Evolutionary conservation across 2,888 invertebrate species (phyloP).

Genomic region (Embidobia sp.): DNA sequence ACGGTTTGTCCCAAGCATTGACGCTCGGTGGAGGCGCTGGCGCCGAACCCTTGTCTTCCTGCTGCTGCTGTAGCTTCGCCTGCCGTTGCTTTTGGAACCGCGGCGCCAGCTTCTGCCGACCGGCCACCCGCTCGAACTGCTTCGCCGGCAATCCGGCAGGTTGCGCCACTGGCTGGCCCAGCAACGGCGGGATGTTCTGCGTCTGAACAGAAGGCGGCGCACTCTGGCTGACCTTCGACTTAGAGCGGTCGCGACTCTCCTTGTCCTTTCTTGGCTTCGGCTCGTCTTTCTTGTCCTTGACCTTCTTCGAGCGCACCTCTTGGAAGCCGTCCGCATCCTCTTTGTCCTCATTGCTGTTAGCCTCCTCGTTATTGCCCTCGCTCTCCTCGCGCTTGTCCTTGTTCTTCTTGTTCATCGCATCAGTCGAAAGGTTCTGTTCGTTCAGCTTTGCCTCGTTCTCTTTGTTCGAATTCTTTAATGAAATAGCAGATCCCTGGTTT

Average conservation of each 20-base stretch:
- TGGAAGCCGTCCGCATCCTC: constrained; percentile 85
- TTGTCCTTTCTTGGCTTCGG: constrained; percentile 75
- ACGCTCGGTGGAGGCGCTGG: constrained; percentile 87
- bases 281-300: constrained; percentile 84
- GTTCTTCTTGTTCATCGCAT: constrained; percentile 82
- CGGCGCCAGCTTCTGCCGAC: constrained; percentile 87
- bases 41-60: constrained; percentile 74
- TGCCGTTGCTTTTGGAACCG: constrained; percentile 89
- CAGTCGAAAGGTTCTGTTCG: constrained; percentile 83
- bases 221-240: constrained; percentile 75
- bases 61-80: constrained; percentile 82
- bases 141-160: constrained; percentile 80
- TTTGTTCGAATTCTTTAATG: constrained; percentile 73
- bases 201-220: constrained; percentile 77
- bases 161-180: constrained; percentile 81
- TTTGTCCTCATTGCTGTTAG: constrained; percentile 76
- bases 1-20: constrained; percentile 94
- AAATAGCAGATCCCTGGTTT: constrained; percentile 68
- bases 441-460: constrained; percentile 82
- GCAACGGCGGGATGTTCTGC: constrained; percentile 82
- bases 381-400: constrained; percentile 82
- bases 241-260: constrained; percentile 78
- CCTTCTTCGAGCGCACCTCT: constrained; percentile 92
- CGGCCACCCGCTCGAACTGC: constrained; percentile 73
- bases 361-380: constrained; percentile 82